Base-by-base conservation (phyloP, 2,113 vertebrate genomes). In the Grallaria varia region DNA sequence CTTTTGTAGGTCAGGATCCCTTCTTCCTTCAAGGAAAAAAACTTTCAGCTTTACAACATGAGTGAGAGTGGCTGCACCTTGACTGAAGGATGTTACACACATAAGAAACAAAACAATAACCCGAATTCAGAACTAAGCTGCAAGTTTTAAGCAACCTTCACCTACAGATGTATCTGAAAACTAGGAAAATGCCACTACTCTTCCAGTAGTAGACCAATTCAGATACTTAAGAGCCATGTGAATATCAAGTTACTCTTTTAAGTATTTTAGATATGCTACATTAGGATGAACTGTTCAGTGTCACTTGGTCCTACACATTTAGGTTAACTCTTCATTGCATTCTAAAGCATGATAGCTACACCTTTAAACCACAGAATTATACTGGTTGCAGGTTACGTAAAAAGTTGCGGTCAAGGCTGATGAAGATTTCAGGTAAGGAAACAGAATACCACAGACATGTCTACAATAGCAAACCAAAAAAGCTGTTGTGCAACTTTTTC, bases 361-460 rank as follows among this genome's bases (percentile, higher is more conserved):
- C 77, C 64, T 95, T 84, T 81, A 79, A 97, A 95, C 85, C 92
- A 96, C 95, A 95, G 69, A 45, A 93, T 64, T 55, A 84, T 18
- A 92, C 24, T 56, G 60, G 67, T 96, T 90, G 69, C 73, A 89
- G 47, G 91, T 86, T 93, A 89, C 47, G 88, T 13, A 35, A 56
- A 60, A 81, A 92, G 39, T 59, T 94, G 92, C 44, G 78, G 94
- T 95, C 77, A 93, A 96, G 69, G 56, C 63, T 91, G 69, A 39
- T 86, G 58, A 87, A 94, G 72, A 95, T 53, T 95, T 92, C 85
- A 95, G 78, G 88, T 90, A 84, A 93, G 92, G 94, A 96, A 97
- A 93, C 53, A 60, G 47, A 94, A 94, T 72, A 92, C 55, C 80
- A 72, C 75, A 95, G 62, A 85, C 22, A 23, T 9, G 21, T 85